Base-by-base conservation (phyloP, 2,888 invertebrate species). In the Temnothorax rugatulus region DNA sequence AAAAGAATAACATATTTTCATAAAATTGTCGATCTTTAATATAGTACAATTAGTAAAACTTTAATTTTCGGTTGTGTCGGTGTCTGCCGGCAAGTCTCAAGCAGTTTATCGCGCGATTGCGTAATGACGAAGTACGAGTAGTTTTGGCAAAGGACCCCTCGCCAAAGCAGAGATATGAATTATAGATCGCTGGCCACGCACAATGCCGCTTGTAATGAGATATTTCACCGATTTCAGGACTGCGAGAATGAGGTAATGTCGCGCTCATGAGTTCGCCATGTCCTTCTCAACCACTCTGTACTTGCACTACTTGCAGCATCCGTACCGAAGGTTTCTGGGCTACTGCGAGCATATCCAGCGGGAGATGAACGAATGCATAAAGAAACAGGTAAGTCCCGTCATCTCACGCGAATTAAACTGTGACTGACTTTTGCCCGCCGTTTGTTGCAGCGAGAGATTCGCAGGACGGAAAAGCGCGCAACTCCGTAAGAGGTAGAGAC, bases 141-240 rank as follows among this genome's bases (percentile, higher is more conserved):
- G 29, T 68, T 15, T 61, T n/a, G 5, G n/a, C 8, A 4, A 15
- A 1, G 2, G 2, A 18, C 29, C 29, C 1, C 1, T 69, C 5
- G 13, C 1, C 8, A 9, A 25, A 25, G 15, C 3, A 44, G 13
- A 66, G 44, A 44, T 11, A 68, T 83, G 81, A 69, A 15, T 52
- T 87, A 87, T 4, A 75, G 11, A 15, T 86, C 79, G 11, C 83
- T 93, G 71, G 92, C 93, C 13, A 29, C 97, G 93, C 98, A 98
- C 95, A 96, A 97, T 63, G 96, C 96, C 59, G 96, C 97, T 95
- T 98, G 98, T 95, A 98, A 98, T 95, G 95, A 96, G 92, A 93
- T 97, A 68, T 98, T 97, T 89, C 95, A 95, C 90, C 95, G 96
- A 89, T 95, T 97, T 77, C 95, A 96, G 91, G 95, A 96, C 89